A percentile compares a stretch with the other conserved stretches of the same genome.
Evolutionary conservation across 2,888 invertebrate genomes (phyloP).

Genomic region (Chymomyza amoena): DNA sequence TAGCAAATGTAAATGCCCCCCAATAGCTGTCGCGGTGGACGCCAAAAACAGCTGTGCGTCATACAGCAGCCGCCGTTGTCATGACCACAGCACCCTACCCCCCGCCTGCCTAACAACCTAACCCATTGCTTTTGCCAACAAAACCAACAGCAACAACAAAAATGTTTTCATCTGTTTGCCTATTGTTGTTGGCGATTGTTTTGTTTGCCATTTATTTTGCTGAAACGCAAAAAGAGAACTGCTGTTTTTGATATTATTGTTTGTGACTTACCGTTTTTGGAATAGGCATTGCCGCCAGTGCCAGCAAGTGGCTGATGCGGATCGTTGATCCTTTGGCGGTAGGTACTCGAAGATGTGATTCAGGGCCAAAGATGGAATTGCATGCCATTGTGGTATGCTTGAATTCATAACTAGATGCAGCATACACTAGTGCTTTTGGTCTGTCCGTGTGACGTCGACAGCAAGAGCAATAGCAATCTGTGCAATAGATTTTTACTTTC

Average conservation of each 20-base stretch:
- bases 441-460: no score
- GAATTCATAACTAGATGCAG: constrained; percentile 56
- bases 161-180: background rate
- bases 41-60: constrained; percentile 5
- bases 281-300: constrained; percentile 81
- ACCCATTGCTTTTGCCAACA: background rate
- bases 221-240: constrained; percentile 56
- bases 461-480: no score
- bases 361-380: constrained; percentile 78
- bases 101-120: background rate
- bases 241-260: constrained; percentile 6
- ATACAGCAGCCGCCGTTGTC: constrained; percentile 12
- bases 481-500: background rate
- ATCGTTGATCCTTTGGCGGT: constrained; percentile 79
- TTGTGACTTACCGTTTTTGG: constrained; percentile 76
- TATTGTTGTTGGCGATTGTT: background rate
- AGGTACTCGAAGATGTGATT: constrained; percentile 79
- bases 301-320: constrained; percentile 81
- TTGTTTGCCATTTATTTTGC: constrained; percentile 34
- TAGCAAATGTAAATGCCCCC: background rate
- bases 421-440: background rate
- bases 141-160: background rate
- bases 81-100: background rate
- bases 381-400: constrained; percentile 73
- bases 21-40: background rate